phyloP scores from a whole-genome alignment of 2,797 vertebrate genomes.

The Furcifer pardalis region DNA sequence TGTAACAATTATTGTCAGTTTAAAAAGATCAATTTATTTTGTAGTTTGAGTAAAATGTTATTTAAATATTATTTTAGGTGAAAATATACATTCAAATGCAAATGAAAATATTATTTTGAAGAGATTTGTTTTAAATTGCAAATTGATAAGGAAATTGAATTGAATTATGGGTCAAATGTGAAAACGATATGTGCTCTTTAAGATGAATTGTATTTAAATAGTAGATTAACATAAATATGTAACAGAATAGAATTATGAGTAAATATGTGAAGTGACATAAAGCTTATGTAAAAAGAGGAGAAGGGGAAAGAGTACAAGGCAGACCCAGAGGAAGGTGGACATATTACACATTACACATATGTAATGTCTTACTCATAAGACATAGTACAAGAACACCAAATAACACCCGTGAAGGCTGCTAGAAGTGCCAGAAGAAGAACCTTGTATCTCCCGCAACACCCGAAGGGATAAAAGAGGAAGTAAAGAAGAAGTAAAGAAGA shows the following conservation, averaged over 20 bases:
- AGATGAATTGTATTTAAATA: neutral
- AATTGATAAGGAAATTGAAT: neutral
- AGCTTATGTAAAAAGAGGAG: no score
- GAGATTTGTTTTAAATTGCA: neutral
- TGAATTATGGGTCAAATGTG: neutral
- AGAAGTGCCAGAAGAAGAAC: no score
- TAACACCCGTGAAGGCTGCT: no score
- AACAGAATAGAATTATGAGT: neutral
- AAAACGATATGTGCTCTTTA: neutral
- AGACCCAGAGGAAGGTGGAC: no score
- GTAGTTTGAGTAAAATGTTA: neutral
- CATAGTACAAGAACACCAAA: no score
- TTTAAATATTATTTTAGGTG: neutral
- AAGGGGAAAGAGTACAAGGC: no score
- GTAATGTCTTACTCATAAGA: no score
- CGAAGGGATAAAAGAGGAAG: no score
- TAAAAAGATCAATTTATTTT: neutral
- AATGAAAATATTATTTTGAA: neutral
- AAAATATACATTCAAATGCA: neutral
- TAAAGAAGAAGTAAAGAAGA: no score
- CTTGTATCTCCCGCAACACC: no score
- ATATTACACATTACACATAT: no score
- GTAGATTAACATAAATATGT: neutral
- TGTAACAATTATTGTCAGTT: neutral
- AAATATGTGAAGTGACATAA: neutral